These are phyloP conservation scores for Epinephelus moara DNA, from an alignment of 2,113 vertebrate species.

Conservation along the genomic window DNA sequence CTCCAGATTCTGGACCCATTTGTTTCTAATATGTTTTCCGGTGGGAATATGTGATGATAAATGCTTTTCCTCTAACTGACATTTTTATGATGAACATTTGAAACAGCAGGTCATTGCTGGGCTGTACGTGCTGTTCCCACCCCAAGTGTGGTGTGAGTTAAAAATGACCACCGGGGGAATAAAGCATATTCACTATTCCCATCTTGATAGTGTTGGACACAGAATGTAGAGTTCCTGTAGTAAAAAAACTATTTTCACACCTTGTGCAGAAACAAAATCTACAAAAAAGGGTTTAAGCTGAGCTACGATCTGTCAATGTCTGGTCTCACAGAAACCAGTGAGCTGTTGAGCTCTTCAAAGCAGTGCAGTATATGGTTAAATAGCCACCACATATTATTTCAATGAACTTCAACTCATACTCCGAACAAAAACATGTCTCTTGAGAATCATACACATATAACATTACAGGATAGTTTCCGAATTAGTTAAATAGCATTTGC, in stretches of 20 bases:
- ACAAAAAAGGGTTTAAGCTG: neutral
- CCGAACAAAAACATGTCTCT: neutral
- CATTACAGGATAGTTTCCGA: neutral
- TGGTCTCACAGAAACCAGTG: conserved; percentile 9
- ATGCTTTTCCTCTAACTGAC: conserved; percentile 54
- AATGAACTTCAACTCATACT: neutral
- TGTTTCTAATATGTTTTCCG: conserved; percentile 53
- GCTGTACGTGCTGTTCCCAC: conserved; percentile 37
- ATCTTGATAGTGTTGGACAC: conserved; percentile 66
- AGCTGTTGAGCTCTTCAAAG: conserved; percentile 13
- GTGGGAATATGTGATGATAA: conserved; percentile 49
- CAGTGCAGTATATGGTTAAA: neutral
- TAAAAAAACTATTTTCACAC: conserved; percentile 55
- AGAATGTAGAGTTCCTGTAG: conserved; percentile 43
- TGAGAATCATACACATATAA: neutral
- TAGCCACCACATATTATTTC: neutral
- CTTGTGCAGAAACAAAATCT: conserved; percentile 30
- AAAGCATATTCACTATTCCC: conserved; percentile 40
- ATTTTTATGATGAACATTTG: conserved; percentile 61
- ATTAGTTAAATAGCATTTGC: neutral
- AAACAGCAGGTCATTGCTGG: conserved; percentile 49
- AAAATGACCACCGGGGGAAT: conserved; percentile 55
- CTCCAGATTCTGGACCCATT: conserved; percentile 36
- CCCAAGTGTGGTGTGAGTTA: conserved; percentile 35
- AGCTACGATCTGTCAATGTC: neutral